These are phyloP conservation scores for Papilio dardanus DNA, from an alignment of 1,140 invertebrate species.

Conservation along the genomic window DNA sequence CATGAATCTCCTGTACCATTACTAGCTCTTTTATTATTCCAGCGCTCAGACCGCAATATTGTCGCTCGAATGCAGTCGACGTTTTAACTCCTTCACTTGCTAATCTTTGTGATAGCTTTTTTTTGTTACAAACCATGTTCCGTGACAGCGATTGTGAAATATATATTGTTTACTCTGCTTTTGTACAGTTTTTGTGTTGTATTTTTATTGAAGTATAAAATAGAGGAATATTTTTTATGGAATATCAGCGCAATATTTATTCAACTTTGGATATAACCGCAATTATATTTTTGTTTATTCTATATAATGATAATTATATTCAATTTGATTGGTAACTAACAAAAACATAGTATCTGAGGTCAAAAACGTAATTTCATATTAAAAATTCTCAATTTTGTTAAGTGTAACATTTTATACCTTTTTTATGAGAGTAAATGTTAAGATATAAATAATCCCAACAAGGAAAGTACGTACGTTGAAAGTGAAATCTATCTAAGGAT, in stretches of 20 bases:
- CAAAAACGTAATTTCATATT: too few relatives aligned
- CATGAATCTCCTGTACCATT: slow-evolving; percentile 29
- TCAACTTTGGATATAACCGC: not conserved
- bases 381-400: too few relatives aligned
- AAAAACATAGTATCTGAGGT: too few relatives aligned
- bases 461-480: slow-evolving; percentile 18
- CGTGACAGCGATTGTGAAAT: not conserved
- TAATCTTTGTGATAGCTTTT: slow-evolving; percentile 32
- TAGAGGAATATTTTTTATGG: not conserved
- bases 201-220: not conserved
- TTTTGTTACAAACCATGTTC: slow-evolving; percentile 19
- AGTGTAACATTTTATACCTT: not conserved
- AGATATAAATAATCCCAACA: not conserved
- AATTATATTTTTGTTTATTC: too few relatives aligned
- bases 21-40: slow-evolving; percentile 37
- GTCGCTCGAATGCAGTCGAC: slow-evolving; percentile 32
- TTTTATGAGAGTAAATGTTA: not conserved
- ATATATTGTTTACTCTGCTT: slow-evolving; percentile 6
- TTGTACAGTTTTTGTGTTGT: not conserved
- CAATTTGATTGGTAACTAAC: too few relatives aligned
- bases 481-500: slow-evolving; percentile 35
- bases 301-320: too few relatives aligned
- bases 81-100: slow-evolving; percentile 34
- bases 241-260: not conserved
- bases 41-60: slow-evolving; percentile 38